Conservation (phyloP, 2,888 invertebrate genomes). For the Lasioglossum marginatum region DNA sequence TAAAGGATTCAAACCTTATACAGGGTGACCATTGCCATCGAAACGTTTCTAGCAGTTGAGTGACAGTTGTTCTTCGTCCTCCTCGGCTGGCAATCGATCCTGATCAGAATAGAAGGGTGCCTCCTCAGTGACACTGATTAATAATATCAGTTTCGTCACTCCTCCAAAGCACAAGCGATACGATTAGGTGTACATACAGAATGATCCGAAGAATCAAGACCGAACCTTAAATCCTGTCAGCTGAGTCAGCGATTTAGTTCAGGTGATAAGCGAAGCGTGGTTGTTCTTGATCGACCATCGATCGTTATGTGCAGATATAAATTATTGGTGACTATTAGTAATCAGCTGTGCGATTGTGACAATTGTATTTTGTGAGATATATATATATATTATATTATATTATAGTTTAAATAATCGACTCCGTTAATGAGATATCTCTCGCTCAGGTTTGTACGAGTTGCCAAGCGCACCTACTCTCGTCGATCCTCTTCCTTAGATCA, state of each 20-base stretch:
- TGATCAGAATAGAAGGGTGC: neutral
- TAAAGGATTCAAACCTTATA: neutral
- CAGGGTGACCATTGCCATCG: neutral
- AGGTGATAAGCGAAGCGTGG: constrained; percentile 14
- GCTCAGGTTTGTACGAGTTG: neutral
- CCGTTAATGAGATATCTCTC: neutral
- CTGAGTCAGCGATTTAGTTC: neutral
- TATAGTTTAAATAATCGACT: neutral
- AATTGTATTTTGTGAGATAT: neutral
- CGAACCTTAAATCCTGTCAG: constrained; percentile 1
- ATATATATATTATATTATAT: neutral
- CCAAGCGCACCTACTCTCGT: neutral
- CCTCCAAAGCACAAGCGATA: constrained; percentile 25
- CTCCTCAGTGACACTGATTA: neutral
- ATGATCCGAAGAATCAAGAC: neutral
- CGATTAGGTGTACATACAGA: neutral
- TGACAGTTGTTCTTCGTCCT: neutral
- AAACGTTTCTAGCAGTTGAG: neutral
- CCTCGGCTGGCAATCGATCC: neutral
- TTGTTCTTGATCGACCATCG: neutral
- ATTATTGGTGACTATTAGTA: neutral
- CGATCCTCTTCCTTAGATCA: constrained; percentile 20
- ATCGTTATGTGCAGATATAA: constrained; percentile 1
- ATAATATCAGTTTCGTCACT: constrained; percentile 5
- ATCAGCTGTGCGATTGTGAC: constrained; percentile 11